Evolutionary conservation across 2,113 vertebrate genomes (phyloP).

Genomic region (Atherinomorus stipes): DNA sequence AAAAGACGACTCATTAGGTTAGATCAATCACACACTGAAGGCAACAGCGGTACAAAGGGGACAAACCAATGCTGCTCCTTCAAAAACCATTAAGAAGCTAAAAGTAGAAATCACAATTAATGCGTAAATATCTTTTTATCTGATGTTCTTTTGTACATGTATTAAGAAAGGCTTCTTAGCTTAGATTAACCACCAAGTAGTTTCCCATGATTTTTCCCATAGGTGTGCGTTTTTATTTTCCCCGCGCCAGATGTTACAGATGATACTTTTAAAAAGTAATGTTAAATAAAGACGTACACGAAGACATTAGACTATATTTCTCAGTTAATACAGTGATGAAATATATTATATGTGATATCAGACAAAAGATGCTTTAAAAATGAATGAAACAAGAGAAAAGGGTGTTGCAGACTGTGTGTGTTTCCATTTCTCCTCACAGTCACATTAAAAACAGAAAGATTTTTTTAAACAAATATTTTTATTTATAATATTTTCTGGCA

Average conservation of each 20-base stretch:
- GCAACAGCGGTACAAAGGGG: constrained; percentile 38
- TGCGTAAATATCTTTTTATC: neutral
- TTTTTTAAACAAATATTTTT: neutral
- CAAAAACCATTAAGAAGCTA: constrained; percentile 3
- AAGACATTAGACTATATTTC: neutral
- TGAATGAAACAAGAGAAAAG: neutral
- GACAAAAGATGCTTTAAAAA: constrained; percentile 16
- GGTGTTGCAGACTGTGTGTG: constrained; percentile 23
- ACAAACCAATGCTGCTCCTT: constrained; percentile 37
- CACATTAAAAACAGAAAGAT: neutral
- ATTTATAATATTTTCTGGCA: constrained; percentile 1
- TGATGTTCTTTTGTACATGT: neutral
- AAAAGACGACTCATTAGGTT: constrained; percentile 18
- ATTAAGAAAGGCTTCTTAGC: constrained; percentile 1
- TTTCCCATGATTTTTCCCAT: neutral
- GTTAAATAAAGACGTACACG: constrained; percentile 7
- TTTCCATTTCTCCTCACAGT: constrained; percentile 6
- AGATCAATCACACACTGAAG: constrained; percentile 52
- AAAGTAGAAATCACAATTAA: constrained; percentile 11
- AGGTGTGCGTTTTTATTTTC: constrained; percentile 26
- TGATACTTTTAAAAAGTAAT: neutral
- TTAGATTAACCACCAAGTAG: constrained; percentile 5
- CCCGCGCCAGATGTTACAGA: constrained; percentile 11
- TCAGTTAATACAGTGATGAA: constrained; percentile 1
- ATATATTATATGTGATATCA: constrained; percentile 26